phyloP scores from a whole-genome alignment of 2,888 invertebrate genomes.

The Drosophila affinis region DNA sequence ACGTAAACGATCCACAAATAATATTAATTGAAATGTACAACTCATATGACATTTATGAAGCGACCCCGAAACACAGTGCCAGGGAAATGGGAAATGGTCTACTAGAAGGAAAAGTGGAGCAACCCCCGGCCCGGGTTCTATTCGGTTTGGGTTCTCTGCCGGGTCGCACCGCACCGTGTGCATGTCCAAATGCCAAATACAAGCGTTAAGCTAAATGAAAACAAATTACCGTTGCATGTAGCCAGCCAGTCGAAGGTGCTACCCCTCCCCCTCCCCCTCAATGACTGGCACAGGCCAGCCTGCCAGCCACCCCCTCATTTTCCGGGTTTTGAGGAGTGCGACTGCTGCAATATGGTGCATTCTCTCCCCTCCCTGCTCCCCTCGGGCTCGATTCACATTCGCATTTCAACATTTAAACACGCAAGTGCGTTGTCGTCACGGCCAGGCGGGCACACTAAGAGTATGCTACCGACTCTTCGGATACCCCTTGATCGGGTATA shows the following conservation, averaged over 20 bases:
- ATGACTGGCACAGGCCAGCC: neutral
- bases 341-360: slow-evolving; percentile 64
- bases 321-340: slow-evolving; percentile 25
- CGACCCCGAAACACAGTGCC: slow-evolving; percentile 31
- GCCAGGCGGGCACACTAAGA: neutral
- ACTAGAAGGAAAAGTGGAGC: slow-evolving; percentile 19
- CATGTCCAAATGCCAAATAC: slow-evolving; percentile 76
- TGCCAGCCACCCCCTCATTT: slow-evolving; percentile 26
- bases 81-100: slow-evolving; percentile 4
- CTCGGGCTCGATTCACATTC: neutral
- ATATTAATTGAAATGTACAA: slow-evolving; percentile 75
- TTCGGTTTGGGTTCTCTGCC: neutral
- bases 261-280: slow-evolving; percentile 24
- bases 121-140: slow-evolving; percentile 61
- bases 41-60: slow-evolving; percentile 76
- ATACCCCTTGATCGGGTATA: neutral
- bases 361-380: slow-evolving; percentile 22
- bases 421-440: slow-evolving; percentile 6
- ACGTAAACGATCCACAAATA: slow-evolving; percentile 54
- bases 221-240: slow-evolving; percentile 78
- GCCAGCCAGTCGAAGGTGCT: slow-evolving; percentile 43
- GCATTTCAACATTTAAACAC: slow-evolving; percentile 36
- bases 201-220: slow-evolving; percentile 80
- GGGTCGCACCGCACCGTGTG: slow-evolving; percentile 53
- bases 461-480: neutral